Conservation (phyloP, 2,888 invertebrate genomes). For the Mesoligia furuncula region DNA sequence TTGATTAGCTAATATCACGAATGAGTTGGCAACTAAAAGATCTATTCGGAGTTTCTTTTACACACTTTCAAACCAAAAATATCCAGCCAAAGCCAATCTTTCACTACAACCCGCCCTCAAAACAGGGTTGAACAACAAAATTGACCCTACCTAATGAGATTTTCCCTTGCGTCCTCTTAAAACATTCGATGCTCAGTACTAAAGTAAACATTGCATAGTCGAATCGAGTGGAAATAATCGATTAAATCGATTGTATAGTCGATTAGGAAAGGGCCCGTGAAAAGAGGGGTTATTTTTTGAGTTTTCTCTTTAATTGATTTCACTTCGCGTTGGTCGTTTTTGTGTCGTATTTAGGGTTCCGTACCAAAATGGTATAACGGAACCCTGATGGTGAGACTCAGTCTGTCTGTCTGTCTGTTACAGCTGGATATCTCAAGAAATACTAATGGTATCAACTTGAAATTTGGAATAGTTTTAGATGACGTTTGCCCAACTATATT, state of each 20-base stretch:
- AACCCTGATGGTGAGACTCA: too few relatives aligned
- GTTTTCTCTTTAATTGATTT: slow-evolving; percentile 64
- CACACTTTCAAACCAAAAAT: background rate
- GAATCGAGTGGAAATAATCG: slow-evolving; percentile 73
- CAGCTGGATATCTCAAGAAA: too few relatives aligned
- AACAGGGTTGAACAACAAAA: slow-evolving; percentile 29
- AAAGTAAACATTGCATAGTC: slow-evolving; percentile 69
- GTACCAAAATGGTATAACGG: too few relatives aligned
- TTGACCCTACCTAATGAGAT: slow-evolving; percentile 54
- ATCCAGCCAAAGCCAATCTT: slow-evolving; percentile 19
- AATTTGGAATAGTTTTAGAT: too few relatives aligned
- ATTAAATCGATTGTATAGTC: slow-evolving; percentile 71
- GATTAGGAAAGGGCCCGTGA: slow-evolving; percentile 67
- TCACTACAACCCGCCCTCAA: background rate
- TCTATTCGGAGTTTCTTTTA: background rate
- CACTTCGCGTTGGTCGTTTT: slow-evolving; percentile 45
- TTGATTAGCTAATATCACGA: too few relatives aligned
- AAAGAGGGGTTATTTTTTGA: slow-evolving; percentile 58
- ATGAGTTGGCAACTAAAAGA: background rate
- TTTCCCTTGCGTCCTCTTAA: slow-evolving; percentile 44
- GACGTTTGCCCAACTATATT: too few relatives aligned
- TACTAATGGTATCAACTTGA: too few relatives aligned
- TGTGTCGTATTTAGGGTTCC: too few relatives aligned
- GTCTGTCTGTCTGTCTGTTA: too few relatives aligned
- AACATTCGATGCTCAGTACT: slow-evolving; percentile 46